These are phyloP conservation scores for Drosophila atroscutellata DNA, from an alignment of 2,888 invertebrate species.

Conservation along the genomic window DNA sequence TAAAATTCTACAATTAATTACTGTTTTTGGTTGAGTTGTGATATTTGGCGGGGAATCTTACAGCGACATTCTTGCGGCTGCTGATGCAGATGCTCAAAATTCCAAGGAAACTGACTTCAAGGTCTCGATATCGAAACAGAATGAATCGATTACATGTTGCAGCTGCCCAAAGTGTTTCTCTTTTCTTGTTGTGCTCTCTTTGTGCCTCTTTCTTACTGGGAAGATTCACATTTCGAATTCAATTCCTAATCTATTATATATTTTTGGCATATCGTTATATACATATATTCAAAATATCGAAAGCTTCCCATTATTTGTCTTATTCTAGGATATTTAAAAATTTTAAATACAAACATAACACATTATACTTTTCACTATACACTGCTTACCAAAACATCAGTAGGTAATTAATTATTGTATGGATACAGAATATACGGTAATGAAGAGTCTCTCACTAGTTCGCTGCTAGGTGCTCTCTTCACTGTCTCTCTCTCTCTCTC, in stretches of 20 bases:
- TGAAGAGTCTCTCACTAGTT: not conserved
- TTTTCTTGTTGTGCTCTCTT: not conserved
- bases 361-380: not conserved
- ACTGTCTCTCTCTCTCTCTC: not conserved
- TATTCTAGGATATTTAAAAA: not conserved
- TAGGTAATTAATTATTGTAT: not conserved
- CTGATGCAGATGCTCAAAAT: slow-evolving; percentile 33
- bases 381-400: not conserved
- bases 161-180: not conserved
- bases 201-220: not conserved
- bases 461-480: not conserved
- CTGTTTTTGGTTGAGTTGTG: slow-evolving; percentile 35
- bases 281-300: too few relatives aligned
- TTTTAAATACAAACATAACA: not conserved
- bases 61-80: slow-evolving; percentile 70
- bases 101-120: slow-evolving; percentile 36
- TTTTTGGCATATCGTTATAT: not conserved
- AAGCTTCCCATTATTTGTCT: too few relatives aligned
- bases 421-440: not conserved
- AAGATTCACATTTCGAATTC: not conserved
- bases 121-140: slow-evolving; percentile 36
- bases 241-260: not conserved
- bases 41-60: slow-evolving; percentile 43
- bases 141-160: not conserved
- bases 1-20: slow-evolving; percentile 51